These are phyloP conservation scores for Drosophila saltans DNA, from an alignment of 1,140 invertebrate species.

Conservation along the genomic window DNA sequence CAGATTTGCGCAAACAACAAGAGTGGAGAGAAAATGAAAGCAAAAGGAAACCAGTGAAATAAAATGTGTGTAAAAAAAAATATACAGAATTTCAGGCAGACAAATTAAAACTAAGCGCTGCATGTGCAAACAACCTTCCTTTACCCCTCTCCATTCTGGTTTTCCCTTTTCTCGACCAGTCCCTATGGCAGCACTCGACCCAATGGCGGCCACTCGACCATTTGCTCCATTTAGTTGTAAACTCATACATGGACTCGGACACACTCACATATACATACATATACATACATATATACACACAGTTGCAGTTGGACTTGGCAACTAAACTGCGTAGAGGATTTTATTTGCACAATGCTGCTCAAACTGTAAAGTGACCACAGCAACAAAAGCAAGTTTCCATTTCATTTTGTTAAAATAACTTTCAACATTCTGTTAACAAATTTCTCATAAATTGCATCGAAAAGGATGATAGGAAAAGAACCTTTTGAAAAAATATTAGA, in stretches of 20 bases:
- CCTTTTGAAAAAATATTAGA: too few relatives aligned
- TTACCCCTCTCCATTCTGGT: conserved; percentile 1
- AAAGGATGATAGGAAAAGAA: too few relatives aligned
- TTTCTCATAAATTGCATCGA: not conserved
- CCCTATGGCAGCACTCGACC: conserved; percentile 56
- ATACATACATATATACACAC: conserved; percentile 9
- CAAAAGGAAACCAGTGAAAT: conserved; percentile 19
- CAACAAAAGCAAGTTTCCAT: conserved; percentile 34
- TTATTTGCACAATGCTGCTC: conserved; percentile 57
- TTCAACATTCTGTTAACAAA: not conserved
- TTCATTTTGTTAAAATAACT: conserved; percentile 26
- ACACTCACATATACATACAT: conserved; percentile 6
- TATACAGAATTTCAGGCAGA: conserved; percentile 60
- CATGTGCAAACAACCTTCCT: conserved; percentile 68
- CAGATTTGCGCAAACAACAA: conserved; percentile 67
- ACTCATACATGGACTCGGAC: conserved; percentile 15
- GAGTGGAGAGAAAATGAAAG: not conserved
- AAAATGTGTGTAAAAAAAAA: conserved; percentile 23
- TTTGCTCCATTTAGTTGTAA: conserved; percentile 75
- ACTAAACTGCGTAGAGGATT: conserved; percentile 58
- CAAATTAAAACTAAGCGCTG: conserved; percentile 79
- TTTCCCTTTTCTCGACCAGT: not conserved
- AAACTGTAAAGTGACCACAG: conserved; percentile 65
- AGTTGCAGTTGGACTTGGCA: conserved; percentile 16
- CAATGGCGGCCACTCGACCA: conserved; percentile 76